Evolutionary conservation across 2,797 vertebrate species (phyloP).

Genomic region (Hoplostethus atlanticus): DNA sequence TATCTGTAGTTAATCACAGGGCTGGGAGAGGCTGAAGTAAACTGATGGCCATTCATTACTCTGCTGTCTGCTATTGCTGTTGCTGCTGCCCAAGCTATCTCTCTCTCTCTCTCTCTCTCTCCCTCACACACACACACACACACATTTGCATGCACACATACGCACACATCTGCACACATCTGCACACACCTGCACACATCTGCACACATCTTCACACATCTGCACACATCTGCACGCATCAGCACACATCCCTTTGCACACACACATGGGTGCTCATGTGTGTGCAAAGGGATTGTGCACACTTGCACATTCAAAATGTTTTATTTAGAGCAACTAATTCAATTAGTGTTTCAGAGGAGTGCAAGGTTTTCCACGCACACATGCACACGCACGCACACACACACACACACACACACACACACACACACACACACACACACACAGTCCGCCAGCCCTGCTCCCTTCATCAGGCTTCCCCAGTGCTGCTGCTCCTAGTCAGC

Average conservation of each 20-base stretch:
- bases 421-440: constrained; percentile 1
- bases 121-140: constrained; percentile 13
- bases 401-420: constrained; percentile 1
- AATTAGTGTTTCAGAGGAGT: constrained; percentile 15
- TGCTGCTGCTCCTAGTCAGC: constrained; percentile 54
- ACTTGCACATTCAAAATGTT: constrained; percentile 12
- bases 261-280: background rate
- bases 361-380: constrained; percentile 6
- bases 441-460: constrained; percentile 1
- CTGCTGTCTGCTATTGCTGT: background rate
- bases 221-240: background rate
- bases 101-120: background rate
- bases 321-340: constrained; percentile 29
- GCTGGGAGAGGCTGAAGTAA: constrained; percentile 61
- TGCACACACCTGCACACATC: constrained; percentile 9
- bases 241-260: constrained; percentile 7
- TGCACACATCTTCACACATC: too few relatives aligned
- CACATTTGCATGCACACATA: background rate
- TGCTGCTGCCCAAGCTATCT: background rate
- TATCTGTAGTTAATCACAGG: constrained; percentile 73
- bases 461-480: constrained; percentile 36
- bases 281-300: constrained; percentile 6
- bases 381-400: constrained; percentile 11
- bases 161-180: background rate
- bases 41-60: constrained; percentile 69